Conservation (phyloP, 2,113 vertebrate species). For the Corydoras sp. region DNA sequence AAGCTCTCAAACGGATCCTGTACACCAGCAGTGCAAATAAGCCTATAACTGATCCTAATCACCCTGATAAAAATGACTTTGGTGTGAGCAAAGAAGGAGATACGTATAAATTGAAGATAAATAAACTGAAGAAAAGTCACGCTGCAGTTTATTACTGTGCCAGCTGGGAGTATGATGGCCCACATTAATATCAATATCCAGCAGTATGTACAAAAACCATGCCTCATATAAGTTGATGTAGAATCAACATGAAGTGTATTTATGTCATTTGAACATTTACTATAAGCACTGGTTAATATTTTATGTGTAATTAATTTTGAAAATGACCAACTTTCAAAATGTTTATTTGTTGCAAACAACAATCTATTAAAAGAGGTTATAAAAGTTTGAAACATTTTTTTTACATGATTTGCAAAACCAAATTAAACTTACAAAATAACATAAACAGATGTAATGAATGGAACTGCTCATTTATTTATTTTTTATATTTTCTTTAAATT, state of each 20-base stretch:
- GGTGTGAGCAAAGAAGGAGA: not conserved
- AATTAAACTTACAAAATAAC: no score
- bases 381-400: no score
- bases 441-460: no score
- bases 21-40: not conserved
- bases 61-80: slow-evolving; percentile 29
- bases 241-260: not conserved
- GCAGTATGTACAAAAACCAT: slow-evolving; percentile 26
- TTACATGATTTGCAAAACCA: no score
- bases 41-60: not conserved
- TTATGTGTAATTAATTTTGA: no score
- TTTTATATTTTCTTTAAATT: no score
- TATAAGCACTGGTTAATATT: no score
- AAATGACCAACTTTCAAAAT: no score
- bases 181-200: slow-evolving; percentile 22
- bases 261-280: not conserved
- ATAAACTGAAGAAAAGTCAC: not conserved
- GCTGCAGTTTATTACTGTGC: slow-evolving; percentile 36
- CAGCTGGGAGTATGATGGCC: not conserved
- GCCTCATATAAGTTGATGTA: not conserved
- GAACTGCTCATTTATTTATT: no score
- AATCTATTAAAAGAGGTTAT: no score
- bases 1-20: slow-evolving; percentile 27
- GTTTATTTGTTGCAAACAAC: no score
- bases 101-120: slow-evolving; percentile 6